Conservation (phyloP, 2,888 invertebrate genomes). For the Bruchidius siliquastri region DNA sequence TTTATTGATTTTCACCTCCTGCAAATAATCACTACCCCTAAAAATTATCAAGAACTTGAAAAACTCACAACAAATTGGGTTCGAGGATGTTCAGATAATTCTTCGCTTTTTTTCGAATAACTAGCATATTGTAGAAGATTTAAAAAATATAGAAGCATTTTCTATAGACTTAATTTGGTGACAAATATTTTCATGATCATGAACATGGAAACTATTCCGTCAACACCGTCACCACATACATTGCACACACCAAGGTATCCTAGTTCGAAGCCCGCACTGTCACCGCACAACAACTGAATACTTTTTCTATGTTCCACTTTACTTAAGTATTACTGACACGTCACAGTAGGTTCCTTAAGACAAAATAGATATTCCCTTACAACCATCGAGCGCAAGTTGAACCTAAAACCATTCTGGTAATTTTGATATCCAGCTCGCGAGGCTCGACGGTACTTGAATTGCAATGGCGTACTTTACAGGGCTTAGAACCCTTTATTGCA, state of each 20-base stretch:
- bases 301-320: constrained; percentile 26
- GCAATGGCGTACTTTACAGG: background rate
- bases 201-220: no score
- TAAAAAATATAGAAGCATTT: no score
- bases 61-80: no score
- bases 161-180: no score
- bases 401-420: constrained; percentile 37
- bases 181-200: no score
- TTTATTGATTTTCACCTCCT: no score
- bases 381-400: constrained; percentile 35
- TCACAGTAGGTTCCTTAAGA: constrained; percentile 46
- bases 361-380: constrained; percentile 48
- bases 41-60: no score
- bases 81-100: no score
- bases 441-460: constrained; percentile 9
- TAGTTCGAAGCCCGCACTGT: constrained; percentile 7
- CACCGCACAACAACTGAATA: constrained; percentile 17
- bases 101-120: no score
- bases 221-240: background rate
- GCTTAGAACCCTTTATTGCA: background rate
- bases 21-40: no score
- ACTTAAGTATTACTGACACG: constrained; percentile 45
- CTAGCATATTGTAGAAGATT: no score
- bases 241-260: background rate
- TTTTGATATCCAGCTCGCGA: constrained; percentile 30